Evolutionary conservation across 2,797 vertebrate genomes (phyloP), one percentile per base, ranked within the genome.

Genomic region (Argentina silus): DNA sequence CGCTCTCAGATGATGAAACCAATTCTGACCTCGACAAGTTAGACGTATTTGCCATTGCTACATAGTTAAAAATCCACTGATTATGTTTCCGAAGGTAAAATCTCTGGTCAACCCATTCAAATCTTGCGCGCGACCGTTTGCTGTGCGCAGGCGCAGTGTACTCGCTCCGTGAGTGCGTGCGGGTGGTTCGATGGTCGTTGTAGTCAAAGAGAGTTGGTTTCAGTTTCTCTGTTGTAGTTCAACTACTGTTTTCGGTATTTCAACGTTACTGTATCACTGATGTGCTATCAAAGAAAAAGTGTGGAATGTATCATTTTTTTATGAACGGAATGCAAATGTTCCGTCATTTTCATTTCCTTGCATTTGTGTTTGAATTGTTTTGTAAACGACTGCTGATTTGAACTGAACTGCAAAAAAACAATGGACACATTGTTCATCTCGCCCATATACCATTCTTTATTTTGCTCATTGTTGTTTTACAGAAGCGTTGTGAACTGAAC

Each of bases 41-140:
- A 55, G 67, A 64, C 1, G 48, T 62, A 1, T 71, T 77, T 69
- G 89, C 90, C 93, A 94, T 94, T 43, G 81, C 89, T 80, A 89
- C 93, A 93, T 93, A 81, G 79, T 84, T 85, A 60, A 76, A 47
- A 48, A 0, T 15, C 65, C 5, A 72, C 81, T 66, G 56, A 69
- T 23, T 0, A 1, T 0, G 0, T 17, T 9, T 44, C 0, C 0
- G n/a, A 74, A 50, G 0, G 55, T 27, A 23, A 23, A 5, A 21
- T 11, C 0, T 11, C 47, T 71, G 84, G 92, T 91, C 90, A 91
- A 94, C 92, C 81, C 90, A 92, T 82, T 92, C 85, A 88, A 93
- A 93, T 87, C 73, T n/a, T 86, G 85, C 91, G 90, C 92, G 92
- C 93, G 90, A 92, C 90, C 91, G 93, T 93, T 93, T 91, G 81